Evolutionary conservation across 2,113 vertebrate species (phyloP), one percentile per base, ranked within the genome.

Genomic region (Hiodon tergisus): DNA sequence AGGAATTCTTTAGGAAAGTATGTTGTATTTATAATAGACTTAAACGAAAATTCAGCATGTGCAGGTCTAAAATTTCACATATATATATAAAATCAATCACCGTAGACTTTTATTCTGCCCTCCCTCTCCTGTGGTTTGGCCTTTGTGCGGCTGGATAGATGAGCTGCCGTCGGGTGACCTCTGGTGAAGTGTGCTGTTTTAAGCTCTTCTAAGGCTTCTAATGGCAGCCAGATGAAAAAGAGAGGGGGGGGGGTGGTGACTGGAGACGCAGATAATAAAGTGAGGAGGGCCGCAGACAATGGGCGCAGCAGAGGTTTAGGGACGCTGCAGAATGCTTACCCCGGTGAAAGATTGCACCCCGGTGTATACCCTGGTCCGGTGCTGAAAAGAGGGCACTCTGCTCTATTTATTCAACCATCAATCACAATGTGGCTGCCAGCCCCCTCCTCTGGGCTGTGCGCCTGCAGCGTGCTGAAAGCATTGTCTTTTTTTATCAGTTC

Each of bases 401-500:
- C 88, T 91, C 89, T 91, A 87, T 92, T 93, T 93, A 90, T 89
- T 90, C 87, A 90, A 83, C 84, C 90, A 93, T 94, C 92, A 89
- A 89, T 93, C 92, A 91, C 87, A 86, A 89, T 92, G 87, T 88
- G 74, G 67, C 83, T 67, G 65, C 59, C 53, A 10, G 7, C 69
- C 13, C 16, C 59, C 48, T 58, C 59, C 66, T 62, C 68, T 7
- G 31, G 31, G 31, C 6, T 52, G 54, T 10, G 70, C 70, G 6
- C 17, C 31, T 13, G 72, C n/a, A 81, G 84, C 78, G 83, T 84
- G 85, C 87, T 81, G 86, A 89, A 86, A 88, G 81, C 87, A 91
- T 92, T 94, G 91, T 91, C 86, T 90, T 91, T 93, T 93, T 94
- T 93, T 93, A 93, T 92, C 91, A 78, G 91, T 88, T 93, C 91